Conservation (phyloP, 2,888 invertebrate genomes). For the Choristoneura rosaceana region DNA sequence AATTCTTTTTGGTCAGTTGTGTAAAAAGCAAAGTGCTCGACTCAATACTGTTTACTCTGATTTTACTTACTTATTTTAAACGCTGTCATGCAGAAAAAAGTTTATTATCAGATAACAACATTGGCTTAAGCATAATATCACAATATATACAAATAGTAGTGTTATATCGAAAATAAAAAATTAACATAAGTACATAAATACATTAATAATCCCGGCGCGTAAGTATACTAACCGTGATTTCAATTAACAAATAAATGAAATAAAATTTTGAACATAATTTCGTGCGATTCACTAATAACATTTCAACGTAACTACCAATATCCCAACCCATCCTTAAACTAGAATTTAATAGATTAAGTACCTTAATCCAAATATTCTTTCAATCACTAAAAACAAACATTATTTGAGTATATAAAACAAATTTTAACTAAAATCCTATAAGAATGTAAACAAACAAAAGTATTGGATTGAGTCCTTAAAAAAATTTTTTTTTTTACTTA, state of each 20-base stretch:
- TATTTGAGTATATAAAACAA: conserved; percentile 4
- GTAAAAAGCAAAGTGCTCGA: neutral
- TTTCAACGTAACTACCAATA: neutral
- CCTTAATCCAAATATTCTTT: conserved; percentile 2
- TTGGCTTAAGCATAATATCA: conserved; percentile 36
- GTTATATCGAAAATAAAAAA: neutral
- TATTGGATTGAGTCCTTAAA: conserved; percentile 4
- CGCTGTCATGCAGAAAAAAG: neutral
- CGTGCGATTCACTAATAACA: neutral
- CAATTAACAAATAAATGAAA: neutral
- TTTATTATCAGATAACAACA: neutral
- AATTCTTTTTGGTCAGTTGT: neutral
- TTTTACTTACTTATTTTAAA: neutral
- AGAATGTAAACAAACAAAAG: neutral
- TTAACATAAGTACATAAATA: conserved; percentile 1
- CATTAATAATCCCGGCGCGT: neutral
- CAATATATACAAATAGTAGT: conserved; percentile 28
- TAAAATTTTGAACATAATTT: neutral
- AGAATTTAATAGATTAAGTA: conserved; percentile 24
- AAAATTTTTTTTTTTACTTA: neutral
- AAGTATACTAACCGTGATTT: neutral
- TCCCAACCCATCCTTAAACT: conserved; percentile 9
- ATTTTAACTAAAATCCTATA: conserved; percentile 12
- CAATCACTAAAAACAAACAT: neutral
- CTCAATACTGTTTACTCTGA: neutral